phyloP scores from a whole-genome alignment of 1,140 invertebrate genomes.

The Neotoxoptera formosana region DNA sequence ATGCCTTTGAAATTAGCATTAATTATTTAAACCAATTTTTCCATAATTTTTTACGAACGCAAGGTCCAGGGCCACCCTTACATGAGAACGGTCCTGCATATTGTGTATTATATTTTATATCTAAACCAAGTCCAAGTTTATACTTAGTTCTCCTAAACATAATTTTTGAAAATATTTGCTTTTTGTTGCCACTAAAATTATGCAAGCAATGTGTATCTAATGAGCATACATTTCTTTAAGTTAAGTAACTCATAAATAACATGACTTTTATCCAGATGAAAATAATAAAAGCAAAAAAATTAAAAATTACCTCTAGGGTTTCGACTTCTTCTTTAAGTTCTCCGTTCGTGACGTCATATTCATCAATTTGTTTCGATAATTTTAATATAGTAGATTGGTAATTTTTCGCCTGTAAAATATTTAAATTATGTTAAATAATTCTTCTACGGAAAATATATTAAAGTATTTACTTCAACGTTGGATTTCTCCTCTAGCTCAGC shows the following conservation, averaged over 20 bases:
- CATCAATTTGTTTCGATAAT: conserved; percentile 60
- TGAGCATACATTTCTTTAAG: no score
- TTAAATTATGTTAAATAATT: not conserved
- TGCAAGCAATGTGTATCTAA: no score
- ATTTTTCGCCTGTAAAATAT: conserved; percentile 60
- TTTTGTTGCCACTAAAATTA: no score
- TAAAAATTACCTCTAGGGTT: conserved; percentile 61
- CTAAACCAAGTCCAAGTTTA: not conserved
- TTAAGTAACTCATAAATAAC: no score
- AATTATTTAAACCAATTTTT: no score
- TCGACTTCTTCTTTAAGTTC: conserved; percentile 62
- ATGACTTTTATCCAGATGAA: not conserved
- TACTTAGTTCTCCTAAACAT: no score
- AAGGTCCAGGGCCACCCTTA: accelerated
- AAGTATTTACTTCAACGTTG: not conserved
- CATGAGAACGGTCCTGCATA: not conserved
- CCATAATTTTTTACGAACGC: not conserved
- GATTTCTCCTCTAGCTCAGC: conserved; percentile 59
- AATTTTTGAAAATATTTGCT: not conserved
- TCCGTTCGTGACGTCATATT: conserved; percentile 62
- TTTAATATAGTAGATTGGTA: conserved; percentile 60
- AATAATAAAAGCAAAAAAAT: not conserved
- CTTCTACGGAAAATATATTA: conserved; percentile 22
- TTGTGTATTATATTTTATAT: not conserved
- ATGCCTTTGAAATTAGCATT: no score